Evolutionary conservation across 2,888 invertebrate species (phyloP), one percentile per base, ranked within the genome.

Genomic region (Balanococcus diminutus): DNA sequence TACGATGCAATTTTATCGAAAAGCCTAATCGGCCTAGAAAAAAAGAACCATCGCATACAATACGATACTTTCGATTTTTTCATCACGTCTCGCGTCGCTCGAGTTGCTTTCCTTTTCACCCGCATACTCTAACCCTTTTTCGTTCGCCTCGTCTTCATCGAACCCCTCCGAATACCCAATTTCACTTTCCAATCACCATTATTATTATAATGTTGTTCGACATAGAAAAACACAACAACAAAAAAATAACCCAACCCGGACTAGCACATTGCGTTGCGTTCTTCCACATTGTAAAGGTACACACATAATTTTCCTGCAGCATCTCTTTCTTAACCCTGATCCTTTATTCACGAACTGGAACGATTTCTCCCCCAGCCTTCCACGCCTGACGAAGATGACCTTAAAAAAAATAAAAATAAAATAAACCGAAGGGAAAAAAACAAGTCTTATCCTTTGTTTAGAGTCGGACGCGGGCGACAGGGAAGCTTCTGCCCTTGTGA

Each of bases 401-500:
- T 85, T 85, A 39, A 85, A 46, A 79, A 79, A 46, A 79, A 25
- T 6, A 46, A 42, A n/a, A n/a, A n/a, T n/a, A n/a, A n/a, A n/a
- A n/a, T n/a, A n/a, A n/a, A n/a, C n/a, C n/a, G n/a, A n/a, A n/a
- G n/a, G 46, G 36, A 32, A 85, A 85, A 85, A 85, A 85, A 85
- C 85, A 28, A 85, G 85, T 85, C 85, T 85, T 51, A 85, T 85
- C 85, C 85, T 85, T 85, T 85, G 85, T 85, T 51, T 79, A 75
- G 25, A 28, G 28, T 32, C 19, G 75, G 25, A 61, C 32, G 85
- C 42, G 42, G 85, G 46, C 67, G 36, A 67, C 75, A 72, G 85
- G 85, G 85, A 85, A 75, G 75, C 85, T 85, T 85, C 79, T 85
- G 85, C 85, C 85, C 85, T 85, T 85, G 85, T 84, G 79, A 72